Percentiles rank a stretch among this genome's conserved stretches.
Conservation (phyloP, 2,888 invertebrate genomes). For the Blera fallax region DNA sequence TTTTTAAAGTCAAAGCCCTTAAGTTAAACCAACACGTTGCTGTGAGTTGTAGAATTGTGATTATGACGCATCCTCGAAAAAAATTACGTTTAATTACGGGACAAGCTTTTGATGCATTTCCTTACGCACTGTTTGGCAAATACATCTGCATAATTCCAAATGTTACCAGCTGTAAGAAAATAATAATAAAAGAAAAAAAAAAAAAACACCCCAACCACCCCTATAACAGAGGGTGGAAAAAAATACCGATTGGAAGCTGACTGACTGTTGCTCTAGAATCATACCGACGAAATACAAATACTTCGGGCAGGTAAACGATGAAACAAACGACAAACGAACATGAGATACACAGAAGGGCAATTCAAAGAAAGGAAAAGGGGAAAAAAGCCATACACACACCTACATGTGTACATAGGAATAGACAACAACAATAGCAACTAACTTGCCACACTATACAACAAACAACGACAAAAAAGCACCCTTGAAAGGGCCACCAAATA, state of each 20-base stretch:
- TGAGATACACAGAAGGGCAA: not conserved
- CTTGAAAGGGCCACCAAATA: not conserved
- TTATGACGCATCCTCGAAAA: too few species aligned
- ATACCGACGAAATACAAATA: not conserved
- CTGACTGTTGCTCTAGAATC: slow-evolving; percentile 12
- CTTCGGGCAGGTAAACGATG: not conserved
- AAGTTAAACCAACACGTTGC: too few species aligned
- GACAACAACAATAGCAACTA: not conserved
- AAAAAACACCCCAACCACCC: not conserved
- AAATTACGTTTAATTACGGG: too few species aligned
- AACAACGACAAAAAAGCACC: not conserved
- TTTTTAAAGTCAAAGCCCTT: too few species aligned
- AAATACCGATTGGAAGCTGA: not conserved
- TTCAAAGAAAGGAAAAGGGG: not conserved
- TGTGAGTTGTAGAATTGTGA: too few species aligned
- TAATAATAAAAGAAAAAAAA: not conserved
- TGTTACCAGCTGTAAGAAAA: not conserved
- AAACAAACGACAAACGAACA: not conserved
- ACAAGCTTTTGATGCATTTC: not conserved
- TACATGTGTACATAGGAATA: not conserved
- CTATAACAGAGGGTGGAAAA: not conserved
- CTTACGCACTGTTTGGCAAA: not conserved
- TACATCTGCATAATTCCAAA: not conserved
- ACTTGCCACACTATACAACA: not conserved
- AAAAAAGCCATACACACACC: not conserved